These are phyloP conservation scores for Sarcophilus harrisii DNA, from an alignment of 2,797 vertebrate species.

Conservation along the genomic window DNA sequence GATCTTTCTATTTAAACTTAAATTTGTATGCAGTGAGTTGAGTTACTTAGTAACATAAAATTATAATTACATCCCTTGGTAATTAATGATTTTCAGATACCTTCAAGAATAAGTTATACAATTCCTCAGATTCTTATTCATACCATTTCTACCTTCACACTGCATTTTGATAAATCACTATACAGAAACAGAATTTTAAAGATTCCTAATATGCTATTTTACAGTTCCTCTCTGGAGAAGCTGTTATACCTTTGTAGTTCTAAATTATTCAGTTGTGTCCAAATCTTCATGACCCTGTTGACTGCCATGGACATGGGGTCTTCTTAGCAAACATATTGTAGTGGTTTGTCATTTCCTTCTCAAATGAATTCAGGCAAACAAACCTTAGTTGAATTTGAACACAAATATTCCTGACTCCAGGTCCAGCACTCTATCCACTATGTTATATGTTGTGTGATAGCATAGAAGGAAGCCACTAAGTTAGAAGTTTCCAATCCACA, in stretches of 20 bases:
- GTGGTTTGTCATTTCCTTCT: not conserved
- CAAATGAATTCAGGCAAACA: not conserved
- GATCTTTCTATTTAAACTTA: conserved; percentile 75
- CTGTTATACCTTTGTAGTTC: conserved; percentile 5
- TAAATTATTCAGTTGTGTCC: not conserved
- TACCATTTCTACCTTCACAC: conserved; percentile 27
- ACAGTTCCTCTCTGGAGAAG: conserved; percentile 2
- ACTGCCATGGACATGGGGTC: not conserved
- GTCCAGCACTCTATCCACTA: not conserved
- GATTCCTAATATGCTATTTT: not conserved
- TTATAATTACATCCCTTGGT: conserved; percentile 72
- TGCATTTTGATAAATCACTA: conserved; percentile 57
- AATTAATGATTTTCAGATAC: conserved; percentile 74
- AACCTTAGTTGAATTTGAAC: not conserved
- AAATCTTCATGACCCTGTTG: not conserved
- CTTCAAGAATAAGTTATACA: conserved; percentile 77
- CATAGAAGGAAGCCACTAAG: not conserved
- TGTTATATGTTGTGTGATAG: not conserved
- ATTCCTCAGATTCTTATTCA: conserved; percentile 67
- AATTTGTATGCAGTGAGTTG: conserved; percentile 63
- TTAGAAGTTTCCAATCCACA: not conserved
- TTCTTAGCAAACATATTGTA: not conserved
- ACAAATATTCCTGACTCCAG: not conserved
- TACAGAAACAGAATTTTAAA: conserved; percentile 30
- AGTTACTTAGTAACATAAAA: conserved; percentile 82